Evolutionary conservation across 2,888 invertebrate species (phyloP).

Genomic region (Drosophila kuntzei): DNA sequence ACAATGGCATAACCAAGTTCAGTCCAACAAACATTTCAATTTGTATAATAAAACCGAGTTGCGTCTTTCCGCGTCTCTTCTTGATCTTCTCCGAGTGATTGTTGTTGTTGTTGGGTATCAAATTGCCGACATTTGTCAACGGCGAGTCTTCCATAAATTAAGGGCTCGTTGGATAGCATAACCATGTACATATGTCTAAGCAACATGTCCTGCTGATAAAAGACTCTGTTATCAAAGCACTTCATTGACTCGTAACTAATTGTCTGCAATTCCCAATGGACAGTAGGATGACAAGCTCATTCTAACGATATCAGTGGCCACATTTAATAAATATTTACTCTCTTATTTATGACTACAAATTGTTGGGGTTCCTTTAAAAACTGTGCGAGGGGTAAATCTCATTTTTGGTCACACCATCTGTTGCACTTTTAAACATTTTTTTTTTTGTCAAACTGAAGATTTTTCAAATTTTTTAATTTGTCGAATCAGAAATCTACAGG

Average conservation of each 20-base stretch:
- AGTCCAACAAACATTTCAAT: slow-evolving; percentile 71
- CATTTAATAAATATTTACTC: slow-evolving; percentile 17
- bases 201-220: slow-evolving; percentile 61
- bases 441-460: too few relatives aligned
- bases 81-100: slow-evolving; percentile 12
- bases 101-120: slow-evolving; percentile 59
- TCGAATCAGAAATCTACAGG: too few relatives aligned
- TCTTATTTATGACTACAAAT: slow-evolving; percentile 43
- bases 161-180: slow-evolving; percentile 71
- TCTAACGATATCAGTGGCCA: slow-evolving; percentile 1
- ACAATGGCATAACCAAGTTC: slow-evolving; percentile 55
- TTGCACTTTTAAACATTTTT: background rate
- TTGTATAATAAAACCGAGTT: slow-evolving; percentile 58
- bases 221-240: slow-evolving; percentile 46
- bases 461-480: too few relatives aligned
- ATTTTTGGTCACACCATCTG: background rate
- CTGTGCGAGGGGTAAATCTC: background rate
- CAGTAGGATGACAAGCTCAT: slow-evolving; percentile 41
- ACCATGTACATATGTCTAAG: slow-evolving; percentile 13
- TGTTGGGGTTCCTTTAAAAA: background rate
- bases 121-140: slow-evolving; percentile 81
- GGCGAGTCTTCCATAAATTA: slow-evolving; percentile 72
- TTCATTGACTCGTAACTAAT: slow-evolving; percentile 72
- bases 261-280: slow-evolving; percentile 55
- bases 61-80: slow-evolving; percentile 25